phyloP scores from a whole-genome alignment of 1,140 invertebrate species.

The Calephelis nemesis region DNA sequence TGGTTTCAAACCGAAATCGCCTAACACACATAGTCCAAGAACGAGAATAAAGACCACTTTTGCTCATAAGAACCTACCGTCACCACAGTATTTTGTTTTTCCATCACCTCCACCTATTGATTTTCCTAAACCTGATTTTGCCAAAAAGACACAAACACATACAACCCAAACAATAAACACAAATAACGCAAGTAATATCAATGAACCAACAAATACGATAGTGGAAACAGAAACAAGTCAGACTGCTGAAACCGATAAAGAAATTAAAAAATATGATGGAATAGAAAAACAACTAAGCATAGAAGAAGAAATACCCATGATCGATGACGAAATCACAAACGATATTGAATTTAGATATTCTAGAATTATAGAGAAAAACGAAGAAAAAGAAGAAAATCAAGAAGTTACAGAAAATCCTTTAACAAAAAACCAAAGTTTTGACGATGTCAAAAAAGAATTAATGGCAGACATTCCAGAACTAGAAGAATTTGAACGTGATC shows the following conservation, averaged over 20 bases:
- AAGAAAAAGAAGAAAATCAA: conserved; percentile 32
- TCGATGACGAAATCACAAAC: conserved; percentile 72
- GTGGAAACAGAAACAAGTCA: neutral
- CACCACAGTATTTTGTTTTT: conserved; percentile 76
- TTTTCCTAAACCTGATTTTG: conserved; percentile 30
- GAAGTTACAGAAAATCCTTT: conserved; percentile 27
- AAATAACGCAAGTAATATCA: conserved; percentile 24
- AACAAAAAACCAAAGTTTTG: conserved; percentile 68
- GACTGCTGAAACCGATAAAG: conserved; percentile 17
- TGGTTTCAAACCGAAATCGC: conserved; percentile 77
- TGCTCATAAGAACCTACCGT: conserved; percentile 70
- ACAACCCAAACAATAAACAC: neutral
- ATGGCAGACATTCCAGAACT: conserved; percentile 77
- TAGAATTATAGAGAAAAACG: conserved; percentile 56
- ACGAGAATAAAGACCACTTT: conserved; percentile 83
- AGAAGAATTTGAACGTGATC: conserved; percentile 72
- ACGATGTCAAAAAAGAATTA: conserved; percentile 74
- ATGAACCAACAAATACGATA: neutral
- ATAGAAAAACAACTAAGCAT: conserved; percentile 76
- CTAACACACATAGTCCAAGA: conserved; percentile 78
- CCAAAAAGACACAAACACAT: neutral
- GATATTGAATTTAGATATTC: conserved; percentile 76
- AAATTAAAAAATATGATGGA: conserved; percentile 43
- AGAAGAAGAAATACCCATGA: conserved; percentile 79
- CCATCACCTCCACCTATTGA: conserved; percentile 64